Percentiles rank a stretch among this genome's conserved stretches.
Evolutionary conservation across 2,797 vertebrate genomes (phyloP).

Genomic region (Phylloscopus collybita): DNA sequence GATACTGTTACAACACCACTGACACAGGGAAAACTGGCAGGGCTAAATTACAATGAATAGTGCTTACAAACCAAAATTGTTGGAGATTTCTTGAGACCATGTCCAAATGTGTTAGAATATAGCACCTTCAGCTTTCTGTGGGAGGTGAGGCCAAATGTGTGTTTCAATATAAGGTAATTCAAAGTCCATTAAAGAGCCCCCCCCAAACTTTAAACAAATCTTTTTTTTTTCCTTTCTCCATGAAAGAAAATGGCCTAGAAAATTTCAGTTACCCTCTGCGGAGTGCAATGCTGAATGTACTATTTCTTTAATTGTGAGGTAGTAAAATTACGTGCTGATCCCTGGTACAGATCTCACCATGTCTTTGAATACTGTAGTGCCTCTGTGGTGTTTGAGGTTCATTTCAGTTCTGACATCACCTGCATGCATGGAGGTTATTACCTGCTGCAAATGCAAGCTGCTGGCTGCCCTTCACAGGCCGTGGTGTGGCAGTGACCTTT

Average conservation of each 20-base stretch:
- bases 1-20: accelerated
- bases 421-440: not conserved
- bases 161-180: not conserved
- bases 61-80: not conserved
- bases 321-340: not conserved
- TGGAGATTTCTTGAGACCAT: not conserved
- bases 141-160: not conserved
- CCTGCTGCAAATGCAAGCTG: not conserved
- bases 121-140: not conserved
- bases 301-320: not conserved
- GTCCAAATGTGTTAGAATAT: accelerated
- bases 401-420: not conserved
- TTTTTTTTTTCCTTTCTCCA: not conserved
- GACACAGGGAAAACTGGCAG: not conserved
- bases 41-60: not conserved
- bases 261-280: not conserved
- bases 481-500: not conserved
- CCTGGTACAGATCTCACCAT: not conserved
- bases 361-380: not conserved
- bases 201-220: no score
- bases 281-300: not conserved
- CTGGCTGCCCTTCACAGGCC: not conserved
- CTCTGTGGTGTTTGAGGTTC: not conserved
- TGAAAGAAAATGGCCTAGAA: not conserved
- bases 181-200: not conserved